Conservation (phyloP, 2,113 vertebrate genomes). For the Ivindomyrus marchei region DNA sequence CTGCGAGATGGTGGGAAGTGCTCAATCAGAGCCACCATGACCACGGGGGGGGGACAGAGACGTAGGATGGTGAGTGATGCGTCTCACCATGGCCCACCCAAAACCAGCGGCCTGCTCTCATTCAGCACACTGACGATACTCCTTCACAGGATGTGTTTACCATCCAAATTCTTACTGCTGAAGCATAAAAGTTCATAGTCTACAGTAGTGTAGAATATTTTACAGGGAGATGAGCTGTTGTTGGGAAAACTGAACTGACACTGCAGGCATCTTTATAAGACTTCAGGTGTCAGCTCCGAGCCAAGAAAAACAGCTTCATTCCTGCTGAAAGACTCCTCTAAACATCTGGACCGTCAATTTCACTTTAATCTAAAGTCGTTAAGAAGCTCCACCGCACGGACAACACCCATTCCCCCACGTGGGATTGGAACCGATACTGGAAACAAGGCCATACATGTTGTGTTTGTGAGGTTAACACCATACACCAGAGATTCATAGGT, state of each 20-base stretch:
- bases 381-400: background rate
- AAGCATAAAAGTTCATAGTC: background rate
- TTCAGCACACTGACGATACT: background rate
- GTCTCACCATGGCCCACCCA: background rate
- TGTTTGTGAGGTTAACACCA: background rate
- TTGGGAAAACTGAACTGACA: background rate
- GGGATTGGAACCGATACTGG: background rate
- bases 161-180: background rate
- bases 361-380: background rate
- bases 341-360: background rate
- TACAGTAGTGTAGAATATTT: background rate
- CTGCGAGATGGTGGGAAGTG: background rate
- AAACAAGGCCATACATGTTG: background rate
- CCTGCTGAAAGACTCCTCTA: background rate
- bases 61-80: background rate
- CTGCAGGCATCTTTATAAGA: background rate
- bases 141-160: background rate
- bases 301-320: background rate
- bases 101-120: background rate
- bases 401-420: background rate
- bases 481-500: background rate
- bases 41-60: background rate
- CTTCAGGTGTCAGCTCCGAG: background rate
- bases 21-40: background rate
- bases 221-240: background rate